Base-by-base conservation (phyloP, 2,888 invertebrate species). In the Macrophya annulata region DNA sequence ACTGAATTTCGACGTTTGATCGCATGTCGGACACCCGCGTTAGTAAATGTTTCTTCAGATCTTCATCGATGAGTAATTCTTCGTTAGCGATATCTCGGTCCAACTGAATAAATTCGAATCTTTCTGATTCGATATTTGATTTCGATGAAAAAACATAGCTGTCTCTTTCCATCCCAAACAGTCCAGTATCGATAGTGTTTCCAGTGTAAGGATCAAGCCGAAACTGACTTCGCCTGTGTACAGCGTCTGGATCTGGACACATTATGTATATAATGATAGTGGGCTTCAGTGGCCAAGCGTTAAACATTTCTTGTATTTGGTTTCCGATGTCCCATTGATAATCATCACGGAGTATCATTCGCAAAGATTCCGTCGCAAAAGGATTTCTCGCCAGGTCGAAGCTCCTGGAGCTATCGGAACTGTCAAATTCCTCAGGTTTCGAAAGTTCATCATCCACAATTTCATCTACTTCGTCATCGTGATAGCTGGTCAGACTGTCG, bases 241-340 rank as follows among this genome's bases (percentile, higher is more conserved):
- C 88, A n/a, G 94, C 93, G 89, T 96, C 96, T 82, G 90, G 91
- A 87, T 95, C 94, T 40, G 95, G 94, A 87, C 95, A 95, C 65
- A 94, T 94, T 0, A 95, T 90, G 89, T 96, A 95, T 88, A 96
- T 94, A 37, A 96, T 93, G 68, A 96, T 89, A 88, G 94, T 92
- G n/a, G 95, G 94, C 86, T 93, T 92, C 85, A 94, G 86, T 43
- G 90, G 87, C 87, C 94, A 92, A 84, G 90, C 89, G 59, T 87
- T 82, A 68, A 91, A 92, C 25, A 92, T 88, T 31, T 89, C 86
- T 4, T 90, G 84, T 4, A 92, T 86, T 85, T 91, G 91, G 62
- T 68, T 72, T 0, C 86, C 40, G 5, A 89, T 87, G 12, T 87
- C 83, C 76, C 84, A 82, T 9, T 87, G 85, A 55, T 68, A 85